A percentile compares a stretch with the other conserved stretches of the same genome.
Evolutionary conservation across 2,113 vertebrate species (phyloP).

Genomic region (Willisornis vidua): DNA sequence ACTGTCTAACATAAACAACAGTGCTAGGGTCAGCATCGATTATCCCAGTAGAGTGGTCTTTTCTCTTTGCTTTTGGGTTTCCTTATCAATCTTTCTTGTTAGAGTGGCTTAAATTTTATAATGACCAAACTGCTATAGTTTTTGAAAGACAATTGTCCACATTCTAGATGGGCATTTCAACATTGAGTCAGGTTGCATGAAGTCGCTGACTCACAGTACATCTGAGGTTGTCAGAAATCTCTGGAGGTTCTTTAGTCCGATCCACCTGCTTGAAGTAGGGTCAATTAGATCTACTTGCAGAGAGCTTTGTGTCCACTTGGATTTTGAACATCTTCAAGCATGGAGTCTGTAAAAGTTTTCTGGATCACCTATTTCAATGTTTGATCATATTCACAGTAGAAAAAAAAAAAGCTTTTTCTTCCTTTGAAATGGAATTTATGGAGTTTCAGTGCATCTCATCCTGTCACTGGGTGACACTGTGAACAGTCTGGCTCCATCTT

Average conservation of each 20-base stretch:
- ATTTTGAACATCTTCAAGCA: background rate
- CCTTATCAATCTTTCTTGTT: background rate
- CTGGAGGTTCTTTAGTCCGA: background rate
- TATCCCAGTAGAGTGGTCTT: background rate
- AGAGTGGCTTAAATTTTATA: background rate
- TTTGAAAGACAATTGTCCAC: background rate
- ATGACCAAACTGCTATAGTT: background rate
- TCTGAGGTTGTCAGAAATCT: background rate
- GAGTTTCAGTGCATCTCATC: background rate
- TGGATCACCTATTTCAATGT: background rate
- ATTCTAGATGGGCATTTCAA: background rate
- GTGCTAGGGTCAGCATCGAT: background rate
- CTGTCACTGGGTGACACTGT: background rate
- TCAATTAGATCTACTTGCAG: background rate
- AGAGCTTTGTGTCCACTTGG: background rate
- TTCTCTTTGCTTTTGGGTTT: background rate
- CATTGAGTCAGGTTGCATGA: background rate
- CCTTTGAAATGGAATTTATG: background rate
- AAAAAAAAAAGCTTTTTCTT: background rate
- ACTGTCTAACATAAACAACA: background rate
- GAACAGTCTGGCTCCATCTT: background rate
- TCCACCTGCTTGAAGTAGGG: background rate
- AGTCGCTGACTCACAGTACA: fast-evolving
- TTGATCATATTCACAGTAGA: background rate
- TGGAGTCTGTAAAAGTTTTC: fast-evolving